Evolutionary conservation across 2,113 vertebrate genomes (phyloP), one percentile per base, ranked within the genome.

Genomic region (Monarcha castaneiventris): DNA sequence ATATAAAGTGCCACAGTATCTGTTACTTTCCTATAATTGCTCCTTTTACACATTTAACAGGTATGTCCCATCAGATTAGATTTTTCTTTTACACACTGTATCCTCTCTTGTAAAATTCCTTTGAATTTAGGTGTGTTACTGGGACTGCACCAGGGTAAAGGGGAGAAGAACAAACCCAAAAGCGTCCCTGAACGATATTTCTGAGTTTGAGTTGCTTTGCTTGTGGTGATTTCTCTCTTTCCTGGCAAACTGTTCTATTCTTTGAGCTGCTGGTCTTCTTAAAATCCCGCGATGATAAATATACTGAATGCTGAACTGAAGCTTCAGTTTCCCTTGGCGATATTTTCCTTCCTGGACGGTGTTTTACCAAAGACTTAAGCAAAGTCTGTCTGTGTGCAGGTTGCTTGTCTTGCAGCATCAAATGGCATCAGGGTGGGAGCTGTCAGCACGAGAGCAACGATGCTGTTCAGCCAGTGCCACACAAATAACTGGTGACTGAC

Each of bases 251-350:
- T 72, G 55, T 79, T 93, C 37, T 72, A 26, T 83, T 84, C 66
- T 32, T 87, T 92, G 87, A 93, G 77, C 82, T 95, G 61, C 81
- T 92, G 14, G 91, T 93, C 29, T 91, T 89, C 84, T 94, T 72
- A 51, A 96, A 97, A 95, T 93, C 84, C 71, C 59, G 33, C 80
- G 69, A 86, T 82, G 90, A 64, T 88, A 87, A 94, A 74, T 85
- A 84, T 72, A 77, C 51, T 86, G 89, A 77, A 91, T 89, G 85
- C 89, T 96, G 93, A 95, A 79, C 86, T 84, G 63, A 37, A 89
- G 37, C 84, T 94, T 39, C 84, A 32, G 41, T 92, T 94, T 93
- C 81, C 52, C 82, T 63, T 90, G 63, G 61, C 7, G 20, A 84
- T 72, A n/a, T 79, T 94, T 91, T 75, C 48, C 71, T 74, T 95